Evolutionary conservation across 2,888 invertebrate species (phyloP), one percentile per base, ranked within the genome.

Genomic region (Biston betularia): DNA sequence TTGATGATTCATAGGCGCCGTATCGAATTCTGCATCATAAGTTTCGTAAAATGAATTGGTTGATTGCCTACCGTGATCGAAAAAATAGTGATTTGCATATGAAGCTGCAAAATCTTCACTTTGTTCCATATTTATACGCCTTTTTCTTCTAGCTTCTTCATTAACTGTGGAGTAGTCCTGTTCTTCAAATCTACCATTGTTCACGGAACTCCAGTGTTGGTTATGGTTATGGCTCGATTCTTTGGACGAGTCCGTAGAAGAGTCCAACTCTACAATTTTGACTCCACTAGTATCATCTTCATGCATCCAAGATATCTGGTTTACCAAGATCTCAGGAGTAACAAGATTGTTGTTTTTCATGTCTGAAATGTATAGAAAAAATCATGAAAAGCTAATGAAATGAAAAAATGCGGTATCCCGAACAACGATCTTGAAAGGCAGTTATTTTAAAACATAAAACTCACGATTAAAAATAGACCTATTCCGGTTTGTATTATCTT

Each of bases 201-300:
- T 77, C 3, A 72, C 66, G 44, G 81, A 79, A 60, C 77, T 80
- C 85, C 85, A 87, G 14, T 73, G 67, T 46, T 86, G 79, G 14
- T 63, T 78, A 12, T 66, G 71, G 44, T 69, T 72, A 45, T 75
- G 63, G 34, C 68, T 62, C 57, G 69, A 57, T 44, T 75, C 73
- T 35, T 77, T 75, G 7, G 76, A 68, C 8, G 81, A 69, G 35
- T 79, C 79, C 35, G 73, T 69, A 15, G 83, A 81, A 5, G 85
- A 81, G 53, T 86, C 82, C 8, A 92, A 71, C 81, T 92, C 92
- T 53, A 84, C 81, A 24, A 92, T 89, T 81, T 89, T 83, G 6
- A 89, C 76, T 33, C 80, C 78, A 11, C 77, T 72, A 49, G 70
- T 65, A 48, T 79, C 73, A 38, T 80, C 79, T 33, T 83, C 76